phyloP scores from a whole-genome alignment of 2,797 vertebrate species.

The Eulemur mongoz region DNA sequence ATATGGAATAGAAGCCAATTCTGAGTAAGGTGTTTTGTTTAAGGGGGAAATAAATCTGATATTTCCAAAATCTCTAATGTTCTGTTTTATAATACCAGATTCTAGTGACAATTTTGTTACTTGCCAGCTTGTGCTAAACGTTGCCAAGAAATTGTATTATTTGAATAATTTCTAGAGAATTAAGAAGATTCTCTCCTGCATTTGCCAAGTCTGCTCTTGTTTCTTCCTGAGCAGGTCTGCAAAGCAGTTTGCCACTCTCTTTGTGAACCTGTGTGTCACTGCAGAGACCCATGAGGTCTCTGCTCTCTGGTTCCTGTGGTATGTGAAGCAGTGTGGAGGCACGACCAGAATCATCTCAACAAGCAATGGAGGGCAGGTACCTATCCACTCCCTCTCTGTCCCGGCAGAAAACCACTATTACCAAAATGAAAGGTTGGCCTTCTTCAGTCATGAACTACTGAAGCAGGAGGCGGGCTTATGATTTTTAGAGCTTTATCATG shows the following conservation, averaged over 20 bases:
- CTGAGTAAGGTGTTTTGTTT: conserved; percentile 35
- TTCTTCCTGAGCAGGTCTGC: conserved; percentile 85
- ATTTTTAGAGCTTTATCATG: not conserved
- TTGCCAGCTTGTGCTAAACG: not conserved
- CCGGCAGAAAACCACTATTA: not conserved
- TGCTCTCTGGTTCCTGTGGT: conserved; percentile 99
- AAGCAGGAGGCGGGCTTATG: not conserved
- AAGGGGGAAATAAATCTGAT: not conserved
- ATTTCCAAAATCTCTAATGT: not conserved
- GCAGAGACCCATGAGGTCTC: conserved; percentile 97
- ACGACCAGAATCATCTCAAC: conserved; percentile 95
- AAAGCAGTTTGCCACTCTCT: conserved; percentile 91
- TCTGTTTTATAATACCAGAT: not conserved
- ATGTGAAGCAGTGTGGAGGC: conserved; percentile 96
- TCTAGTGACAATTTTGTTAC: not conserved
- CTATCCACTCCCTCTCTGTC: not conserved
- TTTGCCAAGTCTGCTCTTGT: conserved; percentile 8
- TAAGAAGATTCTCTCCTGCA: not conserved
- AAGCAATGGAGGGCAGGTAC: conserved; percentile 96
- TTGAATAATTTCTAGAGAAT: conserved; percentile 3
- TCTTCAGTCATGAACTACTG: not conserved
- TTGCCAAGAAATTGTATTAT: not conserved
- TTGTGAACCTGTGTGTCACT: conserved; percentile 96
- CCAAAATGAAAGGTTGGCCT: not conserved
- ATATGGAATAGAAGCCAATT: not conserved